Evolutionary conservation across 2,113 vertebrate species (phyloP).

Genomic region (Dasyprocta punctata): DNA sequence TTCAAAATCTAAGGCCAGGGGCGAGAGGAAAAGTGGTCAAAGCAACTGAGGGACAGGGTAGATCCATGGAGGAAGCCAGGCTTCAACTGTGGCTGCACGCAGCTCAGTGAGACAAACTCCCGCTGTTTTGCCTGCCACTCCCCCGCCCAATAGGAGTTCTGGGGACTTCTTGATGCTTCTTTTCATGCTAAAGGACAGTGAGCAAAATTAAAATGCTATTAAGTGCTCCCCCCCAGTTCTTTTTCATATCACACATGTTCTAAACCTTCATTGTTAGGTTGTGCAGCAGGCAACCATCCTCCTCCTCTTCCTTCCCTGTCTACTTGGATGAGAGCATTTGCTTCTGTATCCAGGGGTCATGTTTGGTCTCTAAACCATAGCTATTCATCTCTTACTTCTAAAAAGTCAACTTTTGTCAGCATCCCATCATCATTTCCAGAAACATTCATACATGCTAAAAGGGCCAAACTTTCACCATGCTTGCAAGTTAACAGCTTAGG

Average conservation of each 20-base stretch:
- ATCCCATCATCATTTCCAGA: background rate
- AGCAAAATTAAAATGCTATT: background rate
- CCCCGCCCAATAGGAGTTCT: background rate
- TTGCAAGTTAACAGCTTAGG: background rate
- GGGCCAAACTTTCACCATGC: background rate
- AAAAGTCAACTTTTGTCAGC: background rate
- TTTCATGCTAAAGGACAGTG: background rate
- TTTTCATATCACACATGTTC: background rate
- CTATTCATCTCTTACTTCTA: background rate
- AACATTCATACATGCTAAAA: background rate
- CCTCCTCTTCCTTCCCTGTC: accelerated
- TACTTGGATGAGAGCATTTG: background rate
- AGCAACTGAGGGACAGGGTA: background rate
- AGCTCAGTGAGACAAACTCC: background rate
- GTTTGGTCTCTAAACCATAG: too few relatives aligned
- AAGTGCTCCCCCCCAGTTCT: background rate
- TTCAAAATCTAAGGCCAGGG: background rate
- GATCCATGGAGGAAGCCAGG: background rate
- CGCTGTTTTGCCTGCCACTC: background rate
- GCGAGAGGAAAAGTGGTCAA: background rate
- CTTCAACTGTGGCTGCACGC: background rate
- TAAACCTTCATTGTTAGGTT: background rate
- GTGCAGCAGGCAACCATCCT: accelerated
- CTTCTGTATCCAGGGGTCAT: background rate
- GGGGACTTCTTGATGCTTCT: background rate